phyloP scores from a whole-genome alignment of 1,140 invertebrate genomes.

The Cryptotermes secundus region DNA sequence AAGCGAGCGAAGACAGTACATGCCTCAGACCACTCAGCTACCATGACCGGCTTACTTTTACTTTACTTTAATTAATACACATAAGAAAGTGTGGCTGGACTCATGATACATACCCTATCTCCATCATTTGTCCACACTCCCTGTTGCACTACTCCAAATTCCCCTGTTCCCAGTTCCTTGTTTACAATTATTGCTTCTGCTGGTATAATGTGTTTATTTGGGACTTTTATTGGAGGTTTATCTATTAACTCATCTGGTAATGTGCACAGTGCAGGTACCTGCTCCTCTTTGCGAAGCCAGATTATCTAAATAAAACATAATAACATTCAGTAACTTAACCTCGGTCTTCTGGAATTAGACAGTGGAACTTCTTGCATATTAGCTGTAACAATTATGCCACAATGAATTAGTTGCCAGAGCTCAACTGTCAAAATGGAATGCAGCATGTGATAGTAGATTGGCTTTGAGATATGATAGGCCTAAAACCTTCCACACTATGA shows the following conservation, averaged over 20 bases:
- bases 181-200: slow-evolving; percentile 90
- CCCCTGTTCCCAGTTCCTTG: slow-evolving; percentile 92
- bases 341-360: not conserved
- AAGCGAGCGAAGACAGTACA: no score
- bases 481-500: no score
- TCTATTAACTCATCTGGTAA: slow-evolving; percentile 48
- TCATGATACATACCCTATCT: slow-evolving; percentile 66
- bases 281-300: slow-evolving; percentile 47
- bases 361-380: not conserved
- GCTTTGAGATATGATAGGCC: no score
- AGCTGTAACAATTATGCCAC: no score
- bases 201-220: slow-evolving; percentile 94
- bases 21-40: no score
- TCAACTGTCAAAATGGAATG: no score
- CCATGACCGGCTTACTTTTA: no score
- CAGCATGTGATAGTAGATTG: no score
- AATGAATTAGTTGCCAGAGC: no score
- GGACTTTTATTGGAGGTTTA: slow-evolving; percentile 56
- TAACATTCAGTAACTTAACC: not conserved
- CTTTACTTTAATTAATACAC: no score
- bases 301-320: slow-evolving; percentile 45
- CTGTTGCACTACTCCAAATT: slow-evolving; percentile 97
- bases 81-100: no score
- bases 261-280: slow-evolving; percentile 42
- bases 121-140: slow-evolving; percentile 97